Evolutionary conservation across 2,113 vertebrate species (phyloP).

Genomic region (Sialia sialis): DNA sequence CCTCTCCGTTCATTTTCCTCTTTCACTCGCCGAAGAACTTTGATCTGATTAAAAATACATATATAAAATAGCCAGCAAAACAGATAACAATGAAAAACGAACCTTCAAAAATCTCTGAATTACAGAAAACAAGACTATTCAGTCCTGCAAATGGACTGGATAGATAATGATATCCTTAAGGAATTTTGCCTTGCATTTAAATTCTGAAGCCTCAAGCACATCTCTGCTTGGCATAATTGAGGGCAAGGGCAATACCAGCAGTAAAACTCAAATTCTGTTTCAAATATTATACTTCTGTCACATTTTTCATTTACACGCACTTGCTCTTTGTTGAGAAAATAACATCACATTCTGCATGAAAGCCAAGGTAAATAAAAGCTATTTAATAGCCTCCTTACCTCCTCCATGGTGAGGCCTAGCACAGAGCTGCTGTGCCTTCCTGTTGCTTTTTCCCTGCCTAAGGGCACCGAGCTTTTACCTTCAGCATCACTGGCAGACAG

Average conservation of each 20-base stretch:
- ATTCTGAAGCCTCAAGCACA: background rate
- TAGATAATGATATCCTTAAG: background rate
- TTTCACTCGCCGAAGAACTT: constrained; percentile 85
- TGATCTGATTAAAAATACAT: constrained; percentile 73
- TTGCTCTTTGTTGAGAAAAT: background rate
- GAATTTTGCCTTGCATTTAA: background rate
- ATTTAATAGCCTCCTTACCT: constrained; percentile 74
- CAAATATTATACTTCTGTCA: background rate
- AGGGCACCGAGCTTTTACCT: constrained; percentile 64
- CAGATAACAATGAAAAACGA: background rate
- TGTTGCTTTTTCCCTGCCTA: constrained; percentile 73
- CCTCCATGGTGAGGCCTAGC: constrained; percentile 85
- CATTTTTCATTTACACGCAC: background rate
- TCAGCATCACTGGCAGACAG: constrained; percentile 79
- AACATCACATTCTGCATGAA: background rate
- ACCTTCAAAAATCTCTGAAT: background rate
- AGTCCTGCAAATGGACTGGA: background rate
- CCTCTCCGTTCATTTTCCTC: constrained; percentile 92
- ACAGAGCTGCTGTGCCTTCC: constrained; percentile 76
- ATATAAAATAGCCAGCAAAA: background rate
- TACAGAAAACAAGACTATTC: background rate
- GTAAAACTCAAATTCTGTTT: background rate
- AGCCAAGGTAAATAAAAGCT: background rate
- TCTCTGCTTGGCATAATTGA: background rate
- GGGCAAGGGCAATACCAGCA: background rate